A percentile compares a stretch with the other conserved stretches of the same genome.
Evolutionary conservation across 2,888 invertebrate species (phyloP).

Genomic region (Cataglyphis cursor): DNA sequence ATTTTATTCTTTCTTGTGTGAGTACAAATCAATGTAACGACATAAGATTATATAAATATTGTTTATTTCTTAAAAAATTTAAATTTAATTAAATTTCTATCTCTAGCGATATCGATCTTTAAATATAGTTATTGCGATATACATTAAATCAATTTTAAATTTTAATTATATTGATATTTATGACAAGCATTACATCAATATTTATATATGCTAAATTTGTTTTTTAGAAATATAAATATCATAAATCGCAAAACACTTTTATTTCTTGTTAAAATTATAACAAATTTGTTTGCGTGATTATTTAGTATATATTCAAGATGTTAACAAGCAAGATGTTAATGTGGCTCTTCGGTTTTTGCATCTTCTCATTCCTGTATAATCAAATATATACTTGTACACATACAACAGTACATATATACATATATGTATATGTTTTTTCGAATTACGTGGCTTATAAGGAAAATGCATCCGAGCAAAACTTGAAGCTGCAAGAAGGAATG

Average conservation of each 20-base stretch:
- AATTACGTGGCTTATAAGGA: slow-evolving; percentile 61
- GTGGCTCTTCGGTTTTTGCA: slow-evolving; percentile 6
- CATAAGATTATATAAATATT: neutral
- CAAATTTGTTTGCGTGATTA: neutral
- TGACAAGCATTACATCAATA: neutral
- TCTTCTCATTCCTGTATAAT: neutral
- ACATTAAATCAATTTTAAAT: neutral
- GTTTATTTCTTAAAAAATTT: neutral
- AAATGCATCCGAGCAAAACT: slow-evolving; percentile 64
- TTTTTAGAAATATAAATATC: neutral
- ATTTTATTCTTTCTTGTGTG: neutral
- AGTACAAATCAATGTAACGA: neutral
- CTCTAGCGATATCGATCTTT: neutral
- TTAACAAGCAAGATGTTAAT: slow-evolving; percentile 34
- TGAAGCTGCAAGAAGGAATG: slow-evolving; percentile 55
- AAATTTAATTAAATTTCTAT: neutral
- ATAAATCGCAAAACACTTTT: neutral
- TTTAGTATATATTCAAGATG: slow-evolving; percentile 5
- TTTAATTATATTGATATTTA: neutral
- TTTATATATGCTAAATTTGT: neutral
- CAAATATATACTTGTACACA: neutral
- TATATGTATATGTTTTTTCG: slow-evolving; percentile 32
- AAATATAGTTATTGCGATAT: neutral
- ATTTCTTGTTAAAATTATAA: neutral
- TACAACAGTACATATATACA: neutral